Evolutionary conservation across 2,888 invertebrate genomes (phyloP), one percentile per base, ranked within the genome.

Genomic region (Agrotis puta): DNA sequence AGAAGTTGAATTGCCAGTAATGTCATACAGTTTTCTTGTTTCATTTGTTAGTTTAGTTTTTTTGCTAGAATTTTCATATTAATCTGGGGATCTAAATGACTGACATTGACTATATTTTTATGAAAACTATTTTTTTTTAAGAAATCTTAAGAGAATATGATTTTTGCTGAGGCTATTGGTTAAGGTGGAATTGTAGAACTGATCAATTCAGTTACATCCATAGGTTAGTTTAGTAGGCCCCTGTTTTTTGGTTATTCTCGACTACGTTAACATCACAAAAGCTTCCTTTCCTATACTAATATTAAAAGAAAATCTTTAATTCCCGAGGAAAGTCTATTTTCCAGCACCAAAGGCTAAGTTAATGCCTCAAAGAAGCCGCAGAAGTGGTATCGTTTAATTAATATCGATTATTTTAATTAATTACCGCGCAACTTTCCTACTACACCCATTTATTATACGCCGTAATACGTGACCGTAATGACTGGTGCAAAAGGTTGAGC

Each of bases 401-500:
- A 43, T 39, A 64, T 33, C n/a, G 53, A 50, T 54, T 63, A 64
- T 61, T 74, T 43, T 24, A 64, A 58, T 66, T 63, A 53, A 81
- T 61, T 66, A 33, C 47, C 24, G n/a, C 43, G 20, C 47, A 48
- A 53, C 64, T 77, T 50, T 62, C 16, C n/a, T 33, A 5, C n/a
- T 33, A 5, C 22, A 24, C 51, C 7, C 33, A 64, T 64, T 53
- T 64, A 47, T 51, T 57, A 47, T 50, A 67, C 16, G 47, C 13
- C n/a, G 50, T 33, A 33, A 1, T 39, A 39, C 39, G 39, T 39
- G 39, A 11, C 2, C 39, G 43, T 11, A 39, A 59, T 51, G 54
- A 61, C 43, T 24, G 24, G 74, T 57, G 74, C 4, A 20, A 69
- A 78, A 67, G 2, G 65, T 53, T 64, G 61, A 77, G 62, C 54